These are phyloP conservation scores for Rhabdornis inornatus DNA, from an alignment of 2,113 vertebrate species.

Conservation along the genomic window DNA sequence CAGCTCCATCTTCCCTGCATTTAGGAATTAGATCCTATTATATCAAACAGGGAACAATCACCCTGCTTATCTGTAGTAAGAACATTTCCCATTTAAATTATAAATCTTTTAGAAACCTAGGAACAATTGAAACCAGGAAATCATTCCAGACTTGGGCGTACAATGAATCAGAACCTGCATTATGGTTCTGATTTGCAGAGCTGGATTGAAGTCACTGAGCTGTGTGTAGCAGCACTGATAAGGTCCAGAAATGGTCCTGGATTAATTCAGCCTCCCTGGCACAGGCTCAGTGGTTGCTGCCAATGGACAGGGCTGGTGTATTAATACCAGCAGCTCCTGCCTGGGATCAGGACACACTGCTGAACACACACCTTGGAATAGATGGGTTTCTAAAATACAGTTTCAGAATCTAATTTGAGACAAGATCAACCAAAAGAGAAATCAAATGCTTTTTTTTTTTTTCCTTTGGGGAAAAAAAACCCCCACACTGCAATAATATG, in stretches of 20 bases:
- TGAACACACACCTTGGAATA: background rate
- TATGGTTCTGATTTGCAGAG: background rate
- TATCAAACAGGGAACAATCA: background rate
- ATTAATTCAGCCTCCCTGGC: background rate
- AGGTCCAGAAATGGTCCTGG: background rate
- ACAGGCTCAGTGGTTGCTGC: background rate
- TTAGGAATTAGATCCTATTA: background rate
- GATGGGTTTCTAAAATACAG: background rate
- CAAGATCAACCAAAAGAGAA: background rate
- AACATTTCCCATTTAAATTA: background rate
- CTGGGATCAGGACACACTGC: background rate
- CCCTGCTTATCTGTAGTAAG: background rate
- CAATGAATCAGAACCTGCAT: background rate
- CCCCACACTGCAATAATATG: background rate
- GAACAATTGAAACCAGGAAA: background rate
- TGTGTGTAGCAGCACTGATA: background rate
- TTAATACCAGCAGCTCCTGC: background rate
- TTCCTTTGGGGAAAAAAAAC: too few relatives aligned
- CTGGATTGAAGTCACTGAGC: background rate
- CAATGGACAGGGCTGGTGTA: background rate
- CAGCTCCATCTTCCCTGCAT: background rate
- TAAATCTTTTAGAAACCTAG: background rate
- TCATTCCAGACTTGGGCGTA: background rate
- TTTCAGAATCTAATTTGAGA: conserved; percentile 5
- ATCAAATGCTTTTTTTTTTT: background rate